A percentile compares a stretch with the other conserved stretches of the same genome.
phyloP scores from a whole-genome alignment of 2,113 vertebrate species.

The Aviceda subcristata region DNA sequence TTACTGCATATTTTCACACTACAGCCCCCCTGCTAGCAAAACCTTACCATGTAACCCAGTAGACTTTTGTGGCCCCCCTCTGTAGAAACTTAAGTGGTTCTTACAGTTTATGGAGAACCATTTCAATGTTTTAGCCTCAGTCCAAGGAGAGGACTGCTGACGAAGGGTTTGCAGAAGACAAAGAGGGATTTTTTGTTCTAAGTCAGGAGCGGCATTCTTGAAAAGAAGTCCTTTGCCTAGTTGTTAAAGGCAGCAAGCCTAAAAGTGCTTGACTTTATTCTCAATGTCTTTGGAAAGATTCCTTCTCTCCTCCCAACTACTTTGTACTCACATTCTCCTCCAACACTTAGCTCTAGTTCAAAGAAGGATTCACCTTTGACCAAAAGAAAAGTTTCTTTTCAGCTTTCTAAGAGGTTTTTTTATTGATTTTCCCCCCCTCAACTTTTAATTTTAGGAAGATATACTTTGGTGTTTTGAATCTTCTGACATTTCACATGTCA shows the following conservation, averaged over 20 bases:
- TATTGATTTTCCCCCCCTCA: no score
- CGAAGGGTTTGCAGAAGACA: background rate
- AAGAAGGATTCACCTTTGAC: background rate
- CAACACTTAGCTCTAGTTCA: background rate
- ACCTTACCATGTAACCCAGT: fast-evolving
- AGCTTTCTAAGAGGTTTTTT: background rate
- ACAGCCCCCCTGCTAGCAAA: background rate
- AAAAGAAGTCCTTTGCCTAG: background rate
- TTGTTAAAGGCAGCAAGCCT: background rate
- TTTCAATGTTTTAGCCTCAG: background rate
- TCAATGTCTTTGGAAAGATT: background rate
- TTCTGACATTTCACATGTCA: background rate
- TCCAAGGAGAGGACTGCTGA: background rate
- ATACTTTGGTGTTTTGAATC: background rate
- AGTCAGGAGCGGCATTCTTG: background rate
- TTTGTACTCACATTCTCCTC: background rate
- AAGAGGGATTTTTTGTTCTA: background rate
- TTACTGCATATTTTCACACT: background rate
- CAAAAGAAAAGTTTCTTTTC: background rate
- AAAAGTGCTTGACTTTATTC: background rate
- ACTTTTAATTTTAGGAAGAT: background rate
- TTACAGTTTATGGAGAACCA: background rate
- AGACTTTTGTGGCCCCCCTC: background rate
- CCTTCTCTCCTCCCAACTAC: background rate
- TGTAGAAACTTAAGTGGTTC: background rate